Conservation (phyloP, 2,888 invertebrate genomes). For the Rhogogaster chlorosoma region DNA sequence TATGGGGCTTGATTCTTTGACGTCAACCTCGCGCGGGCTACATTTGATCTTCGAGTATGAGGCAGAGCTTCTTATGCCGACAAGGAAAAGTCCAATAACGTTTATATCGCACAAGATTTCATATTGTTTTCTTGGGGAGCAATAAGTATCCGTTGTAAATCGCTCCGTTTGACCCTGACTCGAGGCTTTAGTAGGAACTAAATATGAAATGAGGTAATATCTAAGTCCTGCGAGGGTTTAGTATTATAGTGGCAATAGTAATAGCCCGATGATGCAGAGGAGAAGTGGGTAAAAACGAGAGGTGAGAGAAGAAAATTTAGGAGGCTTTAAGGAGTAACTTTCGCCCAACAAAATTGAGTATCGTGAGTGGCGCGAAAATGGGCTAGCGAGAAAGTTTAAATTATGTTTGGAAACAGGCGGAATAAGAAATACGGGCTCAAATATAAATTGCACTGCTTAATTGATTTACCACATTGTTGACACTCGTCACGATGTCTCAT, state of each 20-base stretch:
- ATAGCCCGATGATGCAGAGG: slow-evolving; percentile 9
- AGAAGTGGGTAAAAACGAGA: neutral
- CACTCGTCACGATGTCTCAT: neutral
- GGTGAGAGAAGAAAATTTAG: slow-evolving; percentile 14
- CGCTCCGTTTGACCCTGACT: slow-evolving; percentile 21
- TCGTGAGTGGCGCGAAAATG: slow-evolving; percentile 38
- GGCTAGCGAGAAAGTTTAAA: slow-evolving; percentile 29
- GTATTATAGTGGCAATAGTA: slow-evolving; percentile 12
- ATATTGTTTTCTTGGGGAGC: slow-evolving; percentile 30
- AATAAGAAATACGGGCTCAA: slow-evolving; percentile 14
- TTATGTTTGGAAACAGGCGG: slow-evolving; percentile 11
- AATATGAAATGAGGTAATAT: slow-evolving; percentile 40
- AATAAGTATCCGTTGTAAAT: slow-evolving; percentile 29
- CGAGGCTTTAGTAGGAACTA: slow-evolving; percentile 3
- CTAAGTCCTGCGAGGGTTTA: slow-evolving; percentile 1
- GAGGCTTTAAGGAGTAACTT: slow-evolving; percentile 2
- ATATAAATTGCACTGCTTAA: slow-evolving; percentile 11
- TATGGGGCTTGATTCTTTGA: slow-evolving; percentile 8
- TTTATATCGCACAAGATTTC: slow-evolving; percentile 13
- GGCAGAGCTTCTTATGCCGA: neutral
- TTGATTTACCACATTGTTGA: neutral
- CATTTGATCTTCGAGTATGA: slow-evolving; percentile 35
- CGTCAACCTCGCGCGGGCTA: neutral
- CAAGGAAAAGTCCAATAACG: slow-evolving; percentile 22
- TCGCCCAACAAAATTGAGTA: slow-evolving; percentile 16